These are phyloP conservation scores for Ahaetulla prasina DNA, from an alignment of 2,113 vertebrate species.

Conservation along the genomic window DNA sequence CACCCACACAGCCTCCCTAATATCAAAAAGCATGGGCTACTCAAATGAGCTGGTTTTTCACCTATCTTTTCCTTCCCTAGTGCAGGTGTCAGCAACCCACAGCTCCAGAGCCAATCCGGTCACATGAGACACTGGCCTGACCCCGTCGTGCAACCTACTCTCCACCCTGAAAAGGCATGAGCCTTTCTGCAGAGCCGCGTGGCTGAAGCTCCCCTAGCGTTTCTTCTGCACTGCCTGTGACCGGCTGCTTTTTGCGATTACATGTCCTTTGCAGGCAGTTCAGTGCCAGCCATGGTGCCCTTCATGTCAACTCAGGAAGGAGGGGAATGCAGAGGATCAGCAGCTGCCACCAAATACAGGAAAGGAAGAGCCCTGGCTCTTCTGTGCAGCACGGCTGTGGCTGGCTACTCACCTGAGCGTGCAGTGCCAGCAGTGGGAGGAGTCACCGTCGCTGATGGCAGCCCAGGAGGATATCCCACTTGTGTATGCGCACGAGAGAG, in stretches of 20 bases:
- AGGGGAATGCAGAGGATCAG: conserved; percentile 7
- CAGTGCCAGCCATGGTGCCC: background rate
- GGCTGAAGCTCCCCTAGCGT: background rate
- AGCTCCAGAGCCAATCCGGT: too few relatives aligned
- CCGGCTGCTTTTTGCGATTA: background rate
- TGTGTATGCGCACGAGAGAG: too few relatives aligned
- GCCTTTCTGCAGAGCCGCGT: too few relatives aligned
- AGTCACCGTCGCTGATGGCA: background rate
- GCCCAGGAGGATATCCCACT: background rate
- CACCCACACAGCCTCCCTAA: background rate
- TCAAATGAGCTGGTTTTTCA: background rate
- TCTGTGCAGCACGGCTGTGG: conserved; percentile 34
- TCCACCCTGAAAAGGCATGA: too few relatives aligned
- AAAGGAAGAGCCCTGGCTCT: conserved; percentile 28
- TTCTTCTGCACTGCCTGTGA: background rate
- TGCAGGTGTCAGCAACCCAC: too few relatives aligned
- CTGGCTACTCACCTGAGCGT: conserved; percentile 45
- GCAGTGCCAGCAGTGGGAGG: background rate
- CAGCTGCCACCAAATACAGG: conserved; percentile 31
- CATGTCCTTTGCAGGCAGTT: background rate
- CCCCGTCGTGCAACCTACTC: accelerated
- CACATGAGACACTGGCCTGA: too few relatives aligned
- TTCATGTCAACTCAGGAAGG: background rate
- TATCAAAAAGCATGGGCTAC: background rate
- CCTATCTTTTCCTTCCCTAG: background rate